Conservation (phyloP, 2,797 vertebrate genomes). For the Ibycter americanus region DNA sequence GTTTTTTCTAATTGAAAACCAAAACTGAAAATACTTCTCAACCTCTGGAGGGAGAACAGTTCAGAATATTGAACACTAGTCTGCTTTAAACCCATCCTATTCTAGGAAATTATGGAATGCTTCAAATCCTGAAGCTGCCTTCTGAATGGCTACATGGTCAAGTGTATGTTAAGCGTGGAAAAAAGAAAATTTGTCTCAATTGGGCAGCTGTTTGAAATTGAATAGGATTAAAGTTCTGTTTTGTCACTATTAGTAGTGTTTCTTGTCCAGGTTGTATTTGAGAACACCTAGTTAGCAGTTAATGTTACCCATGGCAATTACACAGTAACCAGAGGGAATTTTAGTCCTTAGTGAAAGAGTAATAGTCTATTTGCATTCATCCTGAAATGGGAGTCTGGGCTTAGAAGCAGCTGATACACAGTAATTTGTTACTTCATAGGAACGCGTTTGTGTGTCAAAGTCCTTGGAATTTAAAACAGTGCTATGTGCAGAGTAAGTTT, state of each 20-base stretch:
- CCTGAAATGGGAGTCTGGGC: background rate
- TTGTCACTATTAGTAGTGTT: background rate
- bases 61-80: background rate
- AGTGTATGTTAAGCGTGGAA: background rate
- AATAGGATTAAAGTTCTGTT: background rate
- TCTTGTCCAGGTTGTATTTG: background rate
- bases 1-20: background rate
- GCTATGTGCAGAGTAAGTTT: background rate
- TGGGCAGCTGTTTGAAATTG: background rate
- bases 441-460: rapidly evolving
- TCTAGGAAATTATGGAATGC: background rate
- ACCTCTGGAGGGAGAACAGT: background rate
- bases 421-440: background rate
- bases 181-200: background rate
- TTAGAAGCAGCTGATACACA: background rate
- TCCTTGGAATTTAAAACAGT: background rate
- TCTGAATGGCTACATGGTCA: background rate
- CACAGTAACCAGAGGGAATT: background rate
- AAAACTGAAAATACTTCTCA: background rate
- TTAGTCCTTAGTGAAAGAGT: background rate
- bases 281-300: background rate
- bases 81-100: background rate
- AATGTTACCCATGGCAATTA: background rate
- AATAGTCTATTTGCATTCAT: background rate
- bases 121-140: background rate